These are phyloP conservation scores for Gastracanthus pulcherrimus DNA, from an alignment of 2,888 invertebrate species.

Conservation along the genomic window DNA sequence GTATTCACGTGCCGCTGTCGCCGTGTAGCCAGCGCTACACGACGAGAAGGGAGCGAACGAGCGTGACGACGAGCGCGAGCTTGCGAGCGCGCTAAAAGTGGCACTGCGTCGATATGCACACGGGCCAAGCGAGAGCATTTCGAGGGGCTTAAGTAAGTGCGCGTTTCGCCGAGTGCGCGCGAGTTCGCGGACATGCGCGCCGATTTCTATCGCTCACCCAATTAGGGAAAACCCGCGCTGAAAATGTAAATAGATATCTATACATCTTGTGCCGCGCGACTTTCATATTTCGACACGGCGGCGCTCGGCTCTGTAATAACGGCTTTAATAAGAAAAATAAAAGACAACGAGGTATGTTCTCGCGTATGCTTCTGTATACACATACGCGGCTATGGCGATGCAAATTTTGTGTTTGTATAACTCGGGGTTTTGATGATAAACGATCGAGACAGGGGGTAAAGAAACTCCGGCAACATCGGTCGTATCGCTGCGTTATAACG, in stretches of 20 bases:
- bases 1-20: conserved; percentile 57
- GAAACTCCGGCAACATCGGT: no score
- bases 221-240: conserved; percentile 53
- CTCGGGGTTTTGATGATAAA: no score
- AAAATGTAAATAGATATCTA: conserved; percentile 49
- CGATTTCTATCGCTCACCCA: conserved; percentile 54
- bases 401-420: conserved; percentile 22
- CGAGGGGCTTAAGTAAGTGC: conserved; percentile 27
- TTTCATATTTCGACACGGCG: conserved; percentile 42
- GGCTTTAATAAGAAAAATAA: conserved; percentile 33
- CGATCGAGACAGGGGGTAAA: no score
- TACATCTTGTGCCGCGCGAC: conserved; percentile 18
- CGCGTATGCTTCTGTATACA: neutral
- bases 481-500: no score
- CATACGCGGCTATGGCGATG: neutral
- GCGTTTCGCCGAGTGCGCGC: neutral
- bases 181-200: no score
- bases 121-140: conserved; percentile 9
- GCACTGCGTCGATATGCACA: conserved; percentile 28
- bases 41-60: conserved; percentile 36
- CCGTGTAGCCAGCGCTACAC: no score
- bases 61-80: no score
- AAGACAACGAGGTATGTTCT: neutral
- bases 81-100: conserved; percentile 56
- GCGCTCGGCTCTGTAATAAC: neutral